Conservation (phyloP, 2,797 vertebrate species). For the Myotis pilosus region DNA sequence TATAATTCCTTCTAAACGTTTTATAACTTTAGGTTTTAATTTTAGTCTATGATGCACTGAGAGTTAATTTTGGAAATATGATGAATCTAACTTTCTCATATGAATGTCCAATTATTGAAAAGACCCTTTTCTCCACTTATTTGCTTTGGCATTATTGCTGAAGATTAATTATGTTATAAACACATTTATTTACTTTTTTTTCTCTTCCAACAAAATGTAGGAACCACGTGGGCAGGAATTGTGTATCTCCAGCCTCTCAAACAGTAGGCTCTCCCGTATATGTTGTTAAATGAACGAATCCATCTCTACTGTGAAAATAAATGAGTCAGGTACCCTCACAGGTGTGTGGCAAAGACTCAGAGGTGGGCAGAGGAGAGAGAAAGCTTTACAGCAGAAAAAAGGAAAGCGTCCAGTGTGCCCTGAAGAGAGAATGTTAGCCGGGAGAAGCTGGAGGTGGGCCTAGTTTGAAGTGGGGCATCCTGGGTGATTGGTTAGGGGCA, state of each 20-base stretch:
- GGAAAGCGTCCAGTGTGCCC: not conserved
- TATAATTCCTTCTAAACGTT: not conserved
- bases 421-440: not conserved
- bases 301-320: not conserved
- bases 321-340: not conserved
- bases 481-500: accelerated
- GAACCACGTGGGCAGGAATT: not conserved
- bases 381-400: not conserved
- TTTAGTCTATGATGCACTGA: not conserved
- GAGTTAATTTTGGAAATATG: not conserved
- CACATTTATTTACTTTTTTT: not conserved
- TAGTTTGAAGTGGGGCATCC: too few species aligned
- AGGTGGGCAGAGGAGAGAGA: not conserved
- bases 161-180: not conserved
- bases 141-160: not conserved
- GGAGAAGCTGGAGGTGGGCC: not conserved
- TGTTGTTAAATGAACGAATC: not conserved
- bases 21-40: not conserved
- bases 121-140: not conserved
- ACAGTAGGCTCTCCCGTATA: not conserved
- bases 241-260: not conserved
- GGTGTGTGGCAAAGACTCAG: not conserved
- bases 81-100: not conserved
- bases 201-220: not conserved
- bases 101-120: not conserved